Evolutionary conservation across 2,888 invertebrate genomes (phyloP), one percentile per base, ranked within the genome.

Genomic region (Phragmatobia fuliginosa): DNA sequence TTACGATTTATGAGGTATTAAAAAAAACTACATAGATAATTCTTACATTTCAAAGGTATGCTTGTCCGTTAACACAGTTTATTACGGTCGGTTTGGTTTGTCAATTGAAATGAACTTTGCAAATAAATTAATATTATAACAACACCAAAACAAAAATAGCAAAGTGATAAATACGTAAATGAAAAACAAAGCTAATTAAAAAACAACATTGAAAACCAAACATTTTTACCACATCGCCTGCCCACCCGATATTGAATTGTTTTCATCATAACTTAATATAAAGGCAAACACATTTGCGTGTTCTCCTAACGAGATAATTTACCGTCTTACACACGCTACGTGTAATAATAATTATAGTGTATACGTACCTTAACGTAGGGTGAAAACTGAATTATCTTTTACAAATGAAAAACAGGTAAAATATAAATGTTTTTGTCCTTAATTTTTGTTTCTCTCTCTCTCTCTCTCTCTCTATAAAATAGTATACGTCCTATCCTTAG

Each of bases 271-370:
- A 60, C 11, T 70, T 32, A 38, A 36, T 18, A 32, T 58, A 41
- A 56, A 52, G 32, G 49, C 32, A n/a, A 6, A 65, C 56, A 65
- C 56, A 65, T 60, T 62, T 31, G 61, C 36, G 36, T 69, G 64
- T n/a, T 52, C 31, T 1, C 28, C 70, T 80, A 80, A 82, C 73
- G 59, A 82, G 78, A 71, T 82, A 82, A 82, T 81, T 81, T 78
- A 68, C 58, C 32, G 66, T 52, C 63, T 32, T 18, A 1, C 18
- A 41, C 75, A 82, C 75, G 77, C 71, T 70, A 74, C 71, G 58
- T 33, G 64, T 71, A 72, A 75, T 73, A 72, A 72, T 73, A n/a
- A n/a, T n/a, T n/a, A 74, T 69, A 69, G 73, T 73, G 66, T 75
- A 70, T 72, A 70, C 65, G 14, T 52, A 21, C 21, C 62, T 73